phyloP scores from a whole-genome alignment of 2,113 vertebrate species.

The Pterocles orientalis region DNA sequence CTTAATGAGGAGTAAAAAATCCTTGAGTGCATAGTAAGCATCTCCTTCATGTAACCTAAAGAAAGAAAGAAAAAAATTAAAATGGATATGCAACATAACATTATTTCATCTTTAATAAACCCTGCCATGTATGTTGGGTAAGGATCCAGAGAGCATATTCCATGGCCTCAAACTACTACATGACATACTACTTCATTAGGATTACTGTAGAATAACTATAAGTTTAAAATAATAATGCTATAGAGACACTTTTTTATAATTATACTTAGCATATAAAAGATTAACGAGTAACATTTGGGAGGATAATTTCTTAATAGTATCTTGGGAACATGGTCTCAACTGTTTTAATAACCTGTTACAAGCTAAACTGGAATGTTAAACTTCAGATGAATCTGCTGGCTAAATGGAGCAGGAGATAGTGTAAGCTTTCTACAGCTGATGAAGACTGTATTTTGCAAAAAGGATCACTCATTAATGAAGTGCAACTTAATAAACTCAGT shows the following conservation, averaged over 20 bases:
- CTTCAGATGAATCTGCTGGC: neutral
- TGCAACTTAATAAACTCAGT: neutral
- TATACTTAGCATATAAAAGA: neutral
- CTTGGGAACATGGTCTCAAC: neutral
- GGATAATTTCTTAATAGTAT: neutral
- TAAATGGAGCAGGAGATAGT: neutral
- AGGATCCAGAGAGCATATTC: neutral
- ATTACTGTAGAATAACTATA: neutral
- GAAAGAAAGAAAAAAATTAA: neutral
- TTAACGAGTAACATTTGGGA: neutral
- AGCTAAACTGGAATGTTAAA: neutral
- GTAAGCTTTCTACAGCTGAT: neutral
- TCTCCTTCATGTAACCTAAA: slow-evolving; percentile 48
- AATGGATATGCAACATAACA: accelerated
- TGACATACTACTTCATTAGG: neutral
- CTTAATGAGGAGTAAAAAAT: slow-evolving; percentile 32
- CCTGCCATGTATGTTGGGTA: neutral
- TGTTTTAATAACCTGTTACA: neutral
- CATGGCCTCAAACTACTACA: neutral
- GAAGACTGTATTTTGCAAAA: neutral
- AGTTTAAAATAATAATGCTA: neutral
- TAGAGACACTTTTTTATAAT: neutral
- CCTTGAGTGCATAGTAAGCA: neutral
- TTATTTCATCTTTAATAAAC: neutral
- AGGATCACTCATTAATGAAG: neutral